Evolutionary conservation across 2,888 invertebrate species (phyloP).

Genomic region (Venustoraphidia nigricollis): DNA sequence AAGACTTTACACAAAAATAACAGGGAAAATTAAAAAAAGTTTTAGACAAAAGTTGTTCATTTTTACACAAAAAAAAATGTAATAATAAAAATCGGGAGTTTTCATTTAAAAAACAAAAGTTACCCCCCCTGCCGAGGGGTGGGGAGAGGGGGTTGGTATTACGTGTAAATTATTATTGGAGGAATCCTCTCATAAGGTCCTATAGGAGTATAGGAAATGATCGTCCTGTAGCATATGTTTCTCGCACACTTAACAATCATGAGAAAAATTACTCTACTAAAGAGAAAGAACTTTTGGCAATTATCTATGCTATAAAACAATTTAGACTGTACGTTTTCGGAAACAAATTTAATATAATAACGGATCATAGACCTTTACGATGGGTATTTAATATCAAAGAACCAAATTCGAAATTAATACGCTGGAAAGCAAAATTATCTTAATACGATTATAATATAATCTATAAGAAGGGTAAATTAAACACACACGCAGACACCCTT

Average conservation of each 20-base stretch:
- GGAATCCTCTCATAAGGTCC: no score
- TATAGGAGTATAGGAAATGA: no score
- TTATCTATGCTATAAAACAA: slow-evolving; percentile 9
- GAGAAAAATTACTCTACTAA: slow-evolving; percentile 9
- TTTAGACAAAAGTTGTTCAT: no score
- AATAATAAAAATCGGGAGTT: no score
- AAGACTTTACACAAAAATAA: no score
- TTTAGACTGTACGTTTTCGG: slow-evolving; percentile 11
- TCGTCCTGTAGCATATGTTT: slow-evolving; percentile 17
- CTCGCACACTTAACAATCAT: slow-evolving; percentile 14
- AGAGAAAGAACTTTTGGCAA: slow-evolving; percentile 10
- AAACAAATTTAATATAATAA: slow-evolving; percentile 16
- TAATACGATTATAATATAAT: slow-evolving; percentile 17
- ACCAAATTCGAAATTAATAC: slow-evolving; percentile 14
- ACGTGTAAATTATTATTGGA: no score
- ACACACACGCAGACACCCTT: slow-evolving; percentile 12
- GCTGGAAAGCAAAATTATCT: slow-evolving; percentile 17
- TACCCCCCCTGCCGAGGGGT: no score
- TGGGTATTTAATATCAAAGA: slow-evolving; percentile 16
- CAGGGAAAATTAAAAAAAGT: no score
- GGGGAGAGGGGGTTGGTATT: no score
- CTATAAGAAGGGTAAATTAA: slow-evolving; percentile 14
- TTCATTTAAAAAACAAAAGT: no score
- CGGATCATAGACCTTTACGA: slow-evolving; percentile 19
- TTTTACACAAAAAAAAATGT: no score